Percentiles rank a stretch among this genome's conserved stretches.
phyloP scores from a whole-genome alignment of 1,140 invertebrate genomes.

The Cydia strobilella region DNA sequence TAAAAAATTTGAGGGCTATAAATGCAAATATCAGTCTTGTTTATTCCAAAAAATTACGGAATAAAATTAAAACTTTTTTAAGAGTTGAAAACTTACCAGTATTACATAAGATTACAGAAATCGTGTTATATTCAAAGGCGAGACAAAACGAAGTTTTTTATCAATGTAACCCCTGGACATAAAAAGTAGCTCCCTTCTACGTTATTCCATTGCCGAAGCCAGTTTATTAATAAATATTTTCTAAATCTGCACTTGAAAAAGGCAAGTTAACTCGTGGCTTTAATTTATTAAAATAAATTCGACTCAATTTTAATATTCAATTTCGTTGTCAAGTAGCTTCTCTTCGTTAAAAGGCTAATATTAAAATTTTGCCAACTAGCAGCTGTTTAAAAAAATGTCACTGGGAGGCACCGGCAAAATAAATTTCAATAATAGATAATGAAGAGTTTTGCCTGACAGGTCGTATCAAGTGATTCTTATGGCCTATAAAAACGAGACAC shows the following conservation, averaged over 20 bases:
- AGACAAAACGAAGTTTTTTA: no score
- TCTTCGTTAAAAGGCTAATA: neutral
- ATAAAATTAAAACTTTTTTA: no score
- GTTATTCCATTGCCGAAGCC: neutral
- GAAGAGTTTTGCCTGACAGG: neutral
- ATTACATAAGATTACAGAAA: no score
- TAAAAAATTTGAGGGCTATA: no score
- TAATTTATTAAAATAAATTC: conserved; percentile 28
- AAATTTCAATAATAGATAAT: neutral
- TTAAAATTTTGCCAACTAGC: neutral
- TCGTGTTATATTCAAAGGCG: no score
- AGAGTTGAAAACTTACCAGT: no score
- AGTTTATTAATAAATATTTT: conserved; percentile 42
- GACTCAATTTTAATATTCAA: conserved; percentile 15
- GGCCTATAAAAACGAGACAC: no score
- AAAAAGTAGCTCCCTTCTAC: neutral
- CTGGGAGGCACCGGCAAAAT: neutral
- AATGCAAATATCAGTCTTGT: no score
- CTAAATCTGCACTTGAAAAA: conserved; percentile 38
- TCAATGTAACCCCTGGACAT: no score
- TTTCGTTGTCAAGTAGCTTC: conserved; percentile 21
- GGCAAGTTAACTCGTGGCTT: conserved; percentile 44
- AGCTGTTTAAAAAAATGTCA: neutral
- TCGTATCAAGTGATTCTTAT: no score
- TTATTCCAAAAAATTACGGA: no score